These are phyloP conservation scores for Beaufortia kweichowensis DNA, from an alignment of 2,113 vertebrate genomes.

Conservation along the genomic window DNA sequence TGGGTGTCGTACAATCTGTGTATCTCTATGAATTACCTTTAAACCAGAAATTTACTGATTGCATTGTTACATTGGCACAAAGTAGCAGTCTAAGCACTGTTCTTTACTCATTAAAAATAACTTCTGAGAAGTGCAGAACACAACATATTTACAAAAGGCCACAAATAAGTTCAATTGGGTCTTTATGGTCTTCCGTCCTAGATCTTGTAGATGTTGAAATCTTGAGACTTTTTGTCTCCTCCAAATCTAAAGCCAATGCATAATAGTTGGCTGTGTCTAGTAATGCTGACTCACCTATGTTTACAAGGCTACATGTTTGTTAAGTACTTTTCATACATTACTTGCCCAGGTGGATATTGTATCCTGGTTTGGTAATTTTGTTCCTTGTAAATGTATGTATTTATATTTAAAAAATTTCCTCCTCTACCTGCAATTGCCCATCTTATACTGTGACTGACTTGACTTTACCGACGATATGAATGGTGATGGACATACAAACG, in stretches of 20 bases:
- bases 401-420: conserved; percentile 69
- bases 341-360: conserved; percentile 62
- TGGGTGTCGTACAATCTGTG: conserved; percentile 64
- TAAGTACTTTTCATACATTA: conserved; percentile 67
- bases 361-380: conserved; percentile 69
- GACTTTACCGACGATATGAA: conserved; percentile 82
- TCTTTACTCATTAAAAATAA: conserved; percentile 73
- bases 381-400: conserved; percentile 68
- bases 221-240: conserved; percentile 52
- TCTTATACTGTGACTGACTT: conserved; percentile 79
- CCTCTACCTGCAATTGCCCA: conserved; percentile 69
- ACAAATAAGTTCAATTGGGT: conserved; percentile 63
- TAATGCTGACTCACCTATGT: conserved; percentile 69
- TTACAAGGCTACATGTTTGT: conserved; percentile 77
- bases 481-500: conserved; percentile 72
- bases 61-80: conserved; percentile 55
- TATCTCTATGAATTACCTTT: conserved; percentile 64
- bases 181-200: conserved; percentile 78
- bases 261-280: conserved; percentile 61
- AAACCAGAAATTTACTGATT: conserved; percentile 62
- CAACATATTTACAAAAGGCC: conserved; percentile 42
- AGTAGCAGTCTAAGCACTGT: conserved; percentile 37
- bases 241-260: conserved; percentile 63
- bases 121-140: conserved; percentile 78
- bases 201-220: conserved; percentile 70